phyloP scores from a whole-genome alignment of 2,797 vertebrate species.

The Acanthurus lineatus region DNA sequence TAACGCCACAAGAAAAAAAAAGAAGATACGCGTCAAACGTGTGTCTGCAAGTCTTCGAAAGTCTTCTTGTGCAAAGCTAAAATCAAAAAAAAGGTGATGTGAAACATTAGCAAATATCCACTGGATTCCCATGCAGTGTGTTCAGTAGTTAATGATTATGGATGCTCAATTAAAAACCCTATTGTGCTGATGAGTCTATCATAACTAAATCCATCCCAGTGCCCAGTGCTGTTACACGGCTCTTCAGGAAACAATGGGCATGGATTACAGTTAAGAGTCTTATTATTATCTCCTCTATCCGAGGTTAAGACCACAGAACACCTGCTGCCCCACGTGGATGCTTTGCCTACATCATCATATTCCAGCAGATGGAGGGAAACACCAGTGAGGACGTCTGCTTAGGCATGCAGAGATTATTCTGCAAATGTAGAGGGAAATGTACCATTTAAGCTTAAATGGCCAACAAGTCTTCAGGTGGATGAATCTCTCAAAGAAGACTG shows the following conservation, averaged over 20 bases:
- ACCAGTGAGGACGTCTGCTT: background rate
- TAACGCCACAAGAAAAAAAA: background rate
- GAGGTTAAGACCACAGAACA: conserved; percentile 70
- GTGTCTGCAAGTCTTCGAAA: conserved; percentile 9
- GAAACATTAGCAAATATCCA: background rate
- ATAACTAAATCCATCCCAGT: conserved; percentile 54
- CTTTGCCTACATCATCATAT: conserved; percentile 71
- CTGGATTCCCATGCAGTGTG: conserved; percentile 8
- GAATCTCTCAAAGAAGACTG: conserved; percentile 6
- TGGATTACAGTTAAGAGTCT: conserved; percentile 81
- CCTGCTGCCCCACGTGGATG: conserved; percentile 71
- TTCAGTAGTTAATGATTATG: conserved; percentile 10
- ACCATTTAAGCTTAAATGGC: background rate
- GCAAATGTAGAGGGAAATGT: conserved; percentile 82
- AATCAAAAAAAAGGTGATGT: background rate
- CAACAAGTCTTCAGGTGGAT: background rate
- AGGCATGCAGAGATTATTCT: conserved; percentile 60
- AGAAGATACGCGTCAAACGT: background rate
- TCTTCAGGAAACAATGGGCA: conserved; percentile 62
- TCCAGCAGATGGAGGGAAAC: conserved; percentile 35
- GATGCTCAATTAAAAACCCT: conserved; percentile 6
- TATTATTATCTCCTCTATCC: conserved; percentile 75
- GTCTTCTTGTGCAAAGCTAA: background rate
- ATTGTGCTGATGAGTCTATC: conserved; percentile 49
- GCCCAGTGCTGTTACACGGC: conserved; percentile 27